Conservation (phyloP, 1,140 invertebrate genomes). For the Pseudomyrmex gracilis region DNA sequence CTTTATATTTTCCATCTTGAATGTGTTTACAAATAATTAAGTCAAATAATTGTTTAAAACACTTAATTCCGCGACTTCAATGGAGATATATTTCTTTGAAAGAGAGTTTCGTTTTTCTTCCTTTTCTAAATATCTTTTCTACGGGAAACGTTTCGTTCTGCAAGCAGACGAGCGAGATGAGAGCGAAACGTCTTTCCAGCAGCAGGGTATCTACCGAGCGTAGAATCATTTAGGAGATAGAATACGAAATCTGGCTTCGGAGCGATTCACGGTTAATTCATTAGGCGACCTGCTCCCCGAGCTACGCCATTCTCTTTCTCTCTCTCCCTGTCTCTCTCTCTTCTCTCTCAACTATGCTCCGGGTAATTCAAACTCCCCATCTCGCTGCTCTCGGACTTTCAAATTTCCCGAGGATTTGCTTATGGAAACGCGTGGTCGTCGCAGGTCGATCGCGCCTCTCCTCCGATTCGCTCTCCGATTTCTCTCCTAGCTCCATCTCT, state of each 20-base stretch:
- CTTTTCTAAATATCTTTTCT: not conserved
- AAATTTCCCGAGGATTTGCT: constrained; percentile 61
- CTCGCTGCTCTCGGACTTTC: constrained; percentile 27
- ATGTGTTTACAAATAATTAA: not conserved
- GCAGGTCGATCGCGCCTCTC: constrained; percentile 31
- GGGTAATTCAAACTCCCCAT: constrained; percentile 33
- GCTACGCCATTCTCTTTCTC: constrained; percentile 8
- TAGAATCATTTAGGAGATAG: constrained; percentile 3
- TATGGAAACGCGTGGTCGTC: constrained; percentile 50
- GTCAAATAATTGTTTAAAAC: not conserved
- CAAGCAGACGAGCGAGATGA: not conserved
- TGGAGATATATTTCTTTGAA: not conserved
- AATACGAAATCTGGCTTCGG: constrained; percentile 9
- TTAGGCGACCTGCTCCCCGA: not conserved
- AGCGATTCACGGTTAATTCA: constrained; percentile 36
- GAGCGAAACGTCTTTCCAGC: not conserved
- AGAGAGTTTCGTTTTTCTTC: not conserved
- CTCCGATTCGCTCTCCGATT: constrained; percentile 2
- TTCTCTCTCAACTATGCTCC: not conserved
- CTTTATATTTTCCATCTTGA: too few species aligned
- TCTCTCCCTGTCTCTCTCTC: too few species aligned
- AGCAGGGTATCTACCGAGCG: not conserved
- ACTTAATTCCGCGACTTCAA: not conserved
- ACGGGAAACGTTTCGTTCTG: not conserved
- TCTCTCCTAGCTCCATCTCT: not conserved